Evolutionary conservation across 1,140 invertebrate species (phyloP).

Genomic region (Drosophila mayri): DNA sequence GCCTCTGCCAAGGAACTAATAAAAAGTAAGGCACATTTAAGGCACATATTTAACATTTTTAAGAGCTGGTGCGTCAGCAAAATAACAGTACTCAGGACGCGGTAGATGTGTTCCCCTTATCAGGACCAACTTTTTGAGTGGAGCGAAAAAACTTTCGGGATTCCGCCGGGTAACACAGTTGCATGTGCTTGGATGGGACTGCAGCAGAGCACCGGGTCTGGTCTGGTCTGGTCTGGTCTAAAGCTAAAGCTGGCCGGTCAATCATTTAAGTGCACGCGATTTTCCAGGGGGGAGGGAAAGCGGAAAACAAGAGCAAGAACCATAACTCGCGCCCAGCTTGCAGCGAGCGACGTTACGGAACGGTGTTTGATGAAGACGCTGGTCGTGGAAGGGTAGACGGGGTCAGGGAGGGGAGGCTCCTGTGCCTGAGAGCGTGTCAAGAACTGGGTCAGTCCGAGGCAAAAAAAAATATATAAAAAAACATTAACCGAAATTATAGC

Average conservation of each 20-base stretch:
- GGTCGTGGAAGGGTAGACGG: neutral
- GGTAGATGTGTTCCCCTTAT: conserved; percentile 23
- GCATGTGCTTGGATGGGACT: conserved; percentile 49
- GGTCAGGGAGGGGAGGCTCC: neutral
- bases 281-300: conserved; percentile 33
- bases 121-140: conserved; percentile 50
- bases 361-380: conserved; percentile 37
- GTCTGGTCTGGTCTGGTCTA: conserved; percentile 33
- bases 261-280: conserved; percentile 83
- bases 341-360: conserved; percentile 48
- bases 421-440: conserved; percentile 56
- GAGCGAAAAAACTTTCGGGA: conserved; percentile 30
- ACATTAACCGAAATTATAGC: conserved; percentile 80
- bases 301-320: conserved; percentile 35
- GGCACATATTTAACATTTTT: conserved; percentile 5
- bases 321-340: conserved; percentile 61
- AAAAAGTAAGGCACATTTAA: neutral
- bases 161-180: conserved; percentile 49
- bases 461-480: conserved; percentile 76
- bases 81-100: conserved; percentile 2
- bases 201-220: conserved; percentile 26
- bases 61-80: conserved; percentile 26
- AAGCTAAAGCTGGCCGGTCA: conserved; percentile 51
- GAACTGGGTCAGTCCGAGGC: conserved; percentile 67
- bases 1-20: neutral